Evolutionary conservation across 2,113 vertebrate genomes (phyloP), one percentile per base, ranked within the genome.

Genomic region (Leptosomus discolor): DNA sequence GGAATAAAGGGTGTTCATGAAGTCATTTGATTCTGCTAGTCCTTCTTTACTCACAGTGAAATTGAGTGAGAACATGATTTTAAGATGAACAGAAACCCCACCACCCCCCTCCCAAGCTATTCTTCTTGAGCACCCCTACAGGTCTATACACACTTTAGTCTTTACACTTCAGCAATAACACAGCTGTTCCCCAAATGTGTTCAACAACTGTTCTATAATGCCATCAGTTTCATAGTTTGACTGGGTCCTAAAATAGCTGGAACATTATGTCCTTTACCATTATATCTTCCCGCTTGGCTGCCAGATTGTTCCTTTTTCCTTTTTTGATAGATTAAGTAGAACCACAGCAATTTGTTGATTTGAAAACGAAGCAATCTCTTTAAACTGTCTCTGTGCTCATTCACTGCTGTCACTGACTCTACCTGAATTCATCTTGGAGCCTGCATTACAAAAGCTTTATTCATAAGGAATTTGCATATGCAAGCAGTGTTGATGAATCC

Each of bases 341-440:
- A 87, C 54, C 91, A 90, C 60, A 65, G 88, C 94, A 91, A 95
- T 95, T 91, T 93, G 88, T 96, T 97, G 97, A 96, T 92, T 97
- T 97, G 93, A 97, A 95, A 97, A 94, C 74, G 77, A 84, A 92
- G 96, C 90, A 93, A 67, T 68, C 82, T 84, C 85, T 95, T 89
- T 77, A 79, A 95, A 95, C 70, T 57, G 63, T 22, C 76, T 94
- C 36, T 51, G 32, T 56, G 68, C 56, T 89, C 93, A 81, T 88
- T 93, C 90, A 96, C 45, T 84, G 79, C 92, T 86, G 85, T 86
- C 85, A 74, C 32, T 68, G 88, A 86, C 69, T 94, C 34, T 78
- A 91, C 94, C 95, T 89, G 90, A 92, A 96, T 93, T 91, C 48
- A 86, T 94, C 93, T 80, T 73, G 61, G 54, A 92, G 60, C 26